Percentiles rank a stretch among this genome's conserved stretches.
phyloP scores from a whole-genome alignment of 2,888 invertebrate species.

The Agriopis leucophaearia region DNA sequence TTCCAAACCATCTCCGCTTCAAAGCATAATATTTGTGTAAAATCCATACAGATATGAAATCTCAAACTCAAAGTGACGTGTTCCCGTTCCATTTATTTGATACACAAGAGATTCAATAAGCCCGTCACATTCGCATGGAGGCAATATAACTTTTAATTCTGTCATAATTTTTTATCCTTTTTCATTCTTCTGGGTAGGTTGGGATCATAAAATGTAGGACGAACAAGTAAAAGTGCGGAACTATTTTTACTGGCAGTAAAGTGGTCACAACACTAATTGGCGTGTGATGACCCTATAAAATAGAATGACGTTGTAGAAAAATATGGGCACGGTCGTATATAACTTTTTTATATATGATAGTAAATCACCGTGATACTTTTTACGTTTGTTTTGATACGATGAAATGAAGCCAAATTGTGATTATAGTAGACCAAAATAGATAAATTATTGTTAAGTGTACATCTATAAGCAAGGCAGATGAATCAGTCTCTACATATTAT shows the following conservation, averaged over 20 bases:
- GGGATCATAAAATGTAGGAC: slow-evolving; percentile 55
- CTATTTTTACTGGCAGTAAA: slow-evolving; percentile 63
- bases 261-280: slow-evolving; percentile 59
- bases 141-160: slow-evolving; percentile 41
- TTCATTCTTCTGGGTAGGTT: slow-evolving; percentile 41
- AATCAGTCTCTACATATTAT: background rate
- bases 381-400: background rate
- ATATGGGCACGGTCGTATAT: slow-evolving; percentile 37
- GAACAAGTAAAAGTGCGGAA: slow-evolving; percentile 52
- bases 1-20: slow-evolving; percentile 3
- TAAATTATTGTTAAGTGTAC: background rate
- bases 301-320: slow-evolving; percentile 43
- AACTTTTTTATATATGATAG: slow-evolving; percentile 22
- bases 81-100: slow-evolving; percentile 13
- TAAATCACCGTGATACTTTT: slow-evolving; percentile 6
- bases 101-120: slow-evolving; percentile 35
- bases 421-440: background rate
- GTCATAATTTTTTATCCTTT: slow-evolving; percentile 36
- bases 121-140: slow-evolving; percentile 23
- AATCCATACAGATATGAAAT: slow-evolving; percentile 32
- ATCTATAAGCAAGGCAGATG: background rate
- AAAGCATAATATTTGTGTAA: slow-evolving; percentile 25
- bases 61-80: slow-evolving; percentile 36
- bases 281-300: slow-evolving; percentile 56
- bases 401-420: background rate